Evolutionary conservation across 2,888 invertebrate species (phyloP), one percentile per base, ranked within the genome.

Genomic region (Rotaria magnacalcarata): DNA sequence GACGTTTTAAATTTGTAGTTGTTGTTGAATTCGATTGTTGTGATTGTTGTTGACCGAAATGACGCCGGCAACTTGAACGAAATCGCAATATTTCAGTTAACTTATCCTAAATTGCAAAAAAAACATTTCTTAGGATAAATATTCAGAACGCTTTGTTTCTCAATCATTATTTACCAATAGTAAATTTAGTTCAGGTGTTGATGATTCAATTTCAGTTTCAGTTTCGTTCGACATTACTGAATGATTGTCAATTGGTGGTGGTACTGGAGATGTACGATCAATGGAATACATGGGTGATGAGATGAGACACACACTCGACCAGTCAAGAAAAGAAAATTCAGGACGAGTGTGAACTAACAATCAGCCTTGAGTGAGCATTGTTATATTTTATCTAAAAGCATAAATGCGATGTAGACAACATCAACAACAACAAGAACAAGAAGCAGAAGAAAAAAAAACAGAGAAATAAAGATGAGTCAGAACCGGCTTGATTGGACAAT

Each of bases 151-250:
- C 11, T 14, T 8, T 0, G 11, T 14, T 11, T 14, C 0, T 52
- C 3, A 54, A 54, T 54, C 5, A 54, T 21, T 54, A 54, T 6
- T 24, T 67, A 67, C 67, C n/a, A 80, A 47, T 80, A 80, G 19
- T 47, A 80, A 47, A 47, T 80, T 80, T 11, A 80, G n/a, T 80
- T 80, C 80, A 24, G 80, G 80, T 80, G 80, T 80, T 43, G 80
- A 80, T 41, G 67, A 41, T 67, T 67, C 67, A 19, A 67, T 67
- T 67, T 67, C 67, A 67, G 67, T 19, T 67, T 67, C 67, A 67
- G 67, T 41, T 67, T 67, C 67, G 19, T 67, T 67, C 67, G 34
- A 67, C 67, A 67, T 67, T 34, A 67, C 5, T 67, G 67, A 67
- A 67, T 67, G 67, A 67, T 16, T 67, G 16, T 67, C 67, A 34